phyloP scores from a whole-genome alignment of 2,797 vertebrate species.

The Tokudaia muenninki region DNA sequence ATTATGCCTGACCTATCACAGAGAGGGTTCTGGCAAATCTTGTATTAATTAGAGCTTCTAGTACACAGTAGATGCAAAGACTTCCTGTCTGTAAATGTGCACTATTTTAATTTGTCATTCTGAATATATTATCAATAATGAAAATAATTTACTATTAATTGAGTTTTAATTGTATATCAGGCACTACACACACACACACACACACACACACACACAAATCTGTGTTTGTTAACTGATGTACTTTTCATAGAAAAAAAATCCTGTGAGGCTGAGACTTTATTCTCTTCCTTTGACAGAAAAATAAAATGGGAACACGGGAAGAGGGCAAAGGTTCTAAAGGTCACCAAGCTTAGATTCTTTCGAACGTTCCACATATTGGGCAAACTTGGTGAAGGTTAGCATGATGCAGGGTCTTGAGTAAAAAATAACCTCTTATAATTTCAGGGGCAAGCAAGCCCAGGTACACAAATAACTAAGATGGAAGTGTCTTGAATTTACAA shows the following conservation, averaged over 20 bases:
- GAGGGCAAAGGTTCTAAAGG: neutral
- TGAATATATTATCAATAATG: neutral
- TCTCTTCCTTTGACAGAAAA: conserved; percentile 43
- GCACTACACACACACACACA: neutral
- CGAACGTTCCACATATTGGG: neutral
- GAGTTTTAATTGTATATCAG: neutral
- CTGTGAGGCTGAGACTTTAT: neutral
- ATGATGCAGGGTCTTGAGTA: neutral
- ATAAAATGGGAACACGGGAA: neutral
- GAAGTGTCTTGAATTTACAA: neutral
- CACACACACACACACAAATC: neutral
- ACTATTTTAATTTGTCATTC: neutral
- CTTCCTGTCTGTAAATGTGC: neutral
- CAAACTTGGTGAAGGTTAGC: conserved; percentile 19
- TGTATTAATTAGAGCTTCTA: neutral
- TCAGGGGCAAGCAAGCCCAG: conserved; percentile 9
- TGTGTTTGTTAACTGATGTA: neutral
- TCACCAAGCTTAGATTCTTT: neutral
- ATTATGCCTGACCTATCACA: neutral
- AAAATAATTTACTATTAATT: neutral
- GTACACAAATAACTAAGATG: neutral
- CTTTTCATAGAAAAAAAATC: neutral
- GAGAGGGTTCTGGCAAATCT: neutral
- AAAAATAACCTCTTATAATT: conserved; percentile 16
- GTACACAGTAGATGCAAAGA: neutral